A percentile compares a stretch with the other conserved stretches of the same genome.
phyloP scores from a whole-genome alignment of 1,140 invertebrate species.

The Drosophila albomicans region DNA sequence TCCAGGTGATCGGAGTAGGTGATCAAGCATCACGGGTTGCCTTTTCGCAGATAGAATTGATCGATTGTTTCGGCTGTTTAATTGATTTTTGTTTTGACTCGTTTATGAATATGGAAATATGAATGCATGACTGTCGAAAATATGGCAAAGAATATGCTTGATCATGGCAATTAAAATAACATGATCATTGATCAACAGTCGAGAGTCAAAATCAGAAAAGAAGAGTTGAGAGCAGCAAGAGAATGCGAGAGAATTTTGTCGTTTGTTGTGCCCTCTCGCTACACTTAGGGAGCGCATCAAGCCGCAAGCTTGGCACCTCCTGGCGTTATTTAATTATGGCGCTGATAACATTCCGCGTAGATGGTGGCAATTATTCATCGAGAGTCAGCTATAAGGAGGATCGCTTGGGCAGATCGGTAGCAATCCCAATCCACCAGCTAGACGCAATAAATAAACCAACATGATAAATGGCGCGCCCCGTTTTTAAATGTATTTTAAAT shows the following conservation, averaged over 20 bases:
- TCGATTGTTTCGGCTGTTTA: conserved; percentile 71
- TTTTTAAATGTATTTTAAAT: conserved; percentile 83
- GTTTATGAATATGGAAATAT: conserved; percentile 43
- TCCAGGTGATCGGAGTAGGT: conserved; percentile 6
- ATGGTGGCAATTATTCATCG: conserved; percentile 84
- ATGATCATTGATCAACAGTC: conserved; percentile 42
- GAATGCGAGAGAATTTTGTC: conserved; percentile 3
- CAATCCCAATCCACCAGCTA: conserved; percentile 52
- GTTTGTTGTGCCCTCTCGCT: conserved; percentile 4
- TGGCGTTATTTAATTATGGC: conserved; percentile 84
- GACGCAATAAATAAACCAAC: conserved; percentile 78
- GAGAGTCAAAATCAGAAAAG: neutral
- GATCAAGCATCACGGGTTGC: conserved; percentile 24
- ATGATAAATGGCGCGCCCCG: conserved; percentile 74
- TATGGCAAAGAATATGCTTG: conserved; percentile 30
- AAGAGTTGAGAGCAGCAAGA: neutral
- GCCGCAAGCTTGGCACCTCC: conserved; percentile 48
- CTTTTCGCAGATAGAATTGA: conserved; percentile 46
- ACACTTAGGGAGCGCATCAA: neutral
- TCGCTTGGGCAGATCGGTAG: conserved; percentile 42
- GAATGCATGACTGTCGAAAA: conserved; percentile 54
- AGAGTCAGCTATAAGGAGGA: conserved; percentile 38
- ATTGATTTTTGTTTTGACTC: conserved; percentile 79
- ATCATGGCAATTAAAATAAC: conserved; percentile 71
- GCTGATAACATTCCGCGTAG: conserved; percentile 84